phyloP scores from a whole-genome alignment of 2,888 invertebrate species.

The Amblyjoppa proteus region DNA sequence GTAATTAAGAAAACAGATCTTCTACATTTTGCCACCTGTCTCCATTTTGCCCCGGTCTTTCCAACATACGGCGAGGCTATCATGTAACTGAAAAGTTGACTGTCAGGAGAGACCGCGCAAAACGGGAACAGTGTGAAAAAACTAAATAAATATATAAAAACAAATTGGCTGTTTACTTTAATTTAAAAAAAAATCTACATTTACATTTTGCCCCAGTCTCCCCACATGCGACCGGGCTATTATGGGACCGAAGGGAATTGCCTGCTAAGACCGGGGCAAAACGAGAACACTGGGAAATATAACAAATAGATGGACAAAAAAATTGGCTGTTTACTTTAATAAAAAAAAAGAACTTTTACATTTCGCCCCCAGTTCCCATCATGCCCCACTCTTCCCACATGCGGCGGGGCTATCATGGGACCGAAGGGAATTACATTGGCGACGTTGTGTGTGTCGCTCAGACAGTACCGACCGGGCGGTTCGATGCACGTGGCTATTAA shows the following conservation, averaged over 20 bases:
- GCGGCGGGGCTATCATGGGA: not conserved
- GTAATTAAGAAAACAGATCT: not conserved
- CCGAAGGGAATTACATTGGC: conserved; percentile 12
- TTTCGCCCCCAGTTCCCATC: too few relatives aligned
- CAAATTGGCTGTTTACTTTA: too few relatives aligned
- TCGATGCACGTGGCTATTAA: conserved; percentile 42
- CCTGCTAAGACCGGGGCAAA: not conserved
- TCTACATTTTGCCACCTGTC: not conserved
- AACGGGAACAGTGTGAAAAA: too few relatives aligned
- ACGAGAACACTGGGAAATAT: too few relatives aligned
- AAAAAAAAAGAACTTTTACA: too few relatives aligned
- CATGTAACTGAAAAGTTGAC: not conserved
- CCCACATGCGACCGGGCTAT: not conserved
- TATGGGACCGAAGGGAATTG: not conserved
- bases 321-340: too few relatives aligned
- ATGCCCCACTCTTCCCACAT: not conserved
- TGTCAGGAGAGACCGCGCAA: not conserved
- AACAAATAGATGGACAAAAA: too few relatives aligned
- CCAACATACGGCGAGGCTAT: not conserved
- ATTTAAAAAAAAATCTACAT: too few relatives aligned
- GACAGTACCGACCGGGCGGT: conserved; percentile 1
- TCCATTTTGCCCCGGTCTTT: too few relatives aligned
- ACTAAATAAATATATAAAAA: too few relatives aligned
- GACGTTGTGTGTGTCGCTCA: not conserved
- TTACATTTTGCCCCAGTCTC: not conserved